Evolutionary conservation across 2,113 vertebrate genomes (phyloP).

Genomic region (Piprites chloris): DNA sequence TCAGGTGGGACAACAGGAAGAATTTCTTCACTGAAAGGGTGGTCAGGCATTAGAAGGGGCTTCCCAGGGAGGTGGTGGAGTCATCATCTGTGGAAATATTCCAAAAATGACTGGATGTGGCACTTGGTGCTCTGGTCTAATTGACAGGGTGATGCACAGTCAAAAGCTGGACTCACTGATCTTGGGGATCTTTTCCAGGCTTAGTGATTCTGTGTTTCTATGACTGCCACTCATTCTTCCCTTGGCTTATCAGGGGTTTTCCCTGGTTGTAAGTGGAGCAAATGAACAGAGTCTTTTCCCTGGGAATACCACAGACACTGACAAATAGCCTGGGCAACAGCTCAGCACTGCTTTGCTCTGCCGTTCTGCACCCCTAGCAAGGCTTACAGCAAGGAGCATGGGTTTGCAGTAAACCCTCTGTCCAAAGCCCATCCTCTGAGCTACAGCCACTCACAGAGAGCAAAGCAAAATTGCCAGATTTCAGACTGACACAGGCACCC

Average conservation of each 20-base stretch:
- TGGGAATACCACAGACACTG: neutral
- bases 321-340: neutral
- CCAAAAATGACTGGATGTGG: rapidly evolving
- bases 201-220: neutral
- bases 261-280: neutral
- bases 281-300: neutral
- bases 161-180: neutral
- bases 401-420: neutral
- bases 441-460: neutral
- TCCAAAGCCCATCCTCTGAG: neutral
- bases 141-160: neutral
- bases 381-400: neutral
- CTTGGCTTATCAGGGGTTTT: neutral
- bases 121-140: neutral
- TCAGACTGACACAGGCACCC: neutral
- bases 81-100: no score
- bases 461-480: neutral
- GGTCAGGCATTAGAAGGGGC: neutral
- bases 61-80: neutral
- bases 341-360: neutral
- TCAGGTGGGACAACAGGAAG: no score
- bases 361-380: neutral
- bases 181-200: neutral
- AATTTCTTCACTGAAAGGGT: neutral
- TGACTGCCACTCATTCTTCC: neutral